These are phyloP conservation scores for Erpornis zantholeuca DNA, from an alignment of 2,113 vertebrate genomes.

Conservation along the genomic window DNA sequence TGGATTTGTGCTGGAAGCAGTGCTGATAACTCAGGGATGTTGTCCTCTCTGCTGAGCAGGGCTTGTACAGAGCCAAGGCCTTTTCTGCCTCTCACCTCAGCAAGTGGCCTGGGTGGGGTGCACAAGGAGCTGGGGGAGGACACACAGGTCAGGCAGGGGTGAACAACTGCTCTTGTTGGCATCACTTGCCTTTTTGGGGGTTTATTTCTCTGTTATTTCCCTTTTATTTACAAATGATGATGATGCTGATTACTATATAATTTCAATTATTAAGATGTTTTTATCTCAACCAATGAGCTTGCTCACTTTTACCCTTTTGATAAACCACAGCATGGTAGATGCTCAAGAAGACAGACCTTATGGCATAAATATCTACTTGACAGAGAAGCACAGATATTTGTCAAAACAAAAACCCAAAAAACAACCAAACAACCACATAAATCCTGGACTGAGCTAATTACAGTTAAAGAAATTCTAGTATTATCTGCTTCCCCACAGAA, in stretches of 20 bases:
- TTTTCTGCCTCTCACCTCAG: not conserved
- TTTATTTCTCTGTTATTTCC: not conserved
- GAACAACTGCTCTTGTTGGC: not conserved
- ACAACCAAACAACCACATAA: no score
- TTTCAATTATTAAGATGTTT: not conserved
- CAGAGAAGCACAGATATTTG: not conserved
- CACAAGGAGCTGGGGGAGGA: not conserved
- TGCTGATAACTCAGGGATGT: not conserved
- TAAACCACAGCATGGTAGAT: not conserved
- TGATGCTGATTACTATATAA: not conserved
- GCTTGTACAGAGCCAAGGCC: not conserved
- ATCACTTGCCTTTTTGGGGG: not conserved
- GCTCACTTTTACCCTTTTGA: not conserved
- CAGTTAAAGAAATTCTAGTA: not conserved
- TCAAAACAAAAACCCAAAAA: no score
- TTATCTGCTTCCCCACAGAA: not conserved
- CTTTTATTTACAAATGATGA: not conserved
- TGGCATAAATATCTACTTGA: not conserved
- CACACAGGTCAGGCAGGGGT: no score
- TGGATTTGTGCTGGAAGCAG: not conserved
- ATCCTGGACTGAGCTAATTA: not conserved
- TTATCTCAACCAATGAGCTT: not conserved
- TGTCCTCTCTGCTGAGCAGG: not conserved
- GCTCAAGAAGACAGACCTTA: not conserved
- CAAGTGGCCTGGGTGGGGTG: rapidly evolving